A percentile compares a stretch with the other conserved stretches of the same genome.
Conservation (phyloP, 2,888 invertebrate species). For the Ormyrus rosae region DNA sequence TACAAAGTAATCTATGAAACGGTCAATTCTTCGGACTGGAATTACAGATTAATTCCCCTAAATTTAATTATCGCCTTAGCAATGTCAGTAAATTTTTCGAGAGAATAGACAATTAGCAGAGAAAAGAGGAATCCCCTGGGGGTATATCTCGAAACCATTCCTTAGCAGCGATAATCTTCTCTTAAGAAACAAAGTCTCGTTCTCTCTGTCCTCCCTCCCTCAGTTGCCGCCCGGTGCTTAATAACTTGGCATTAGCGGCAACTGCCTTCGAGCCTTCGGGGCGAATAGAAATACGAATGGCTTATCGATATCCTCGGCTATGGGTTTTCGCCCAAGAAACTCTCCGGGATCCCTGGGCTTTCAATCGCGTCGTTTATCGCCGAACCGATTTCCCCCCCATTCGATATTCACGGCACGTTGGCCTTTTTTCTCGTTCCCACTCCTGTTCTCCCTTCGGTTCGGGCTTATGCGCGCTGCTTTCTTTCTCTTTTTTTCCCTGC, state of each 20-base stretch:
- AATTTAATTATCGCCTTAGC: constrained; percentile 15
- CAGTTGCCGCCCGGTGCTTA: constrained; percentile 56
- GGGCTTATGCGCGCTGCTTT: constrained; percentile 38
- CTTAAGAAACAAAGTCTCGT: constrained; percentile 37
- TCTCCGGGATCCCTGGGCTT: constrained; percentile 61
- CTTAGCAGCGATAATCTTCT: constrained; percentile 36
- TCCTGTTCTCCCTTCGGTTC: constrained; percentile 45
- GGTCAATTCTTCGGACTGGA: neutral
- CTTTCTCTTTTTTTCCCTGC: neutral
- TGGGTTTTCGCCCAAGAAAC: constrained; percentile 54
- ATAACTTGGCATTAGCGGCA: constrained; percentile 62
- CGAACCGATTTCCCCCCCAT: constrained; percentile 66
- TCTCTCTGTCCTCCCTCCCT: constrained; percentile 14
- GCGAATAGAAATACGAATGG: constrained; percentile 64
- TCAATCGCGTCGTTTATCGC: constrained; percentile 70
- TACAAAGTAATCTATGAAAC: too few relatives aligned
- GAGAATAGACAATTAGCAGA: constrained; percentile 24
- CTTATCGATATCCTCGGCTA: constrained; percentile 64
- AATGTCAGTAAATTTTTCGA: constrained; percentile 23
- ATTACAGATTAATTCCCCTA: neutral
- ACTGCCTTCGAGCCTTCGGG: constrained; percentile 44
- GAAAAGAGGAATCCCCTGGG: neutral
- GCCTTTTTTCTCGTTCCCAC: constrained; percentile 57
- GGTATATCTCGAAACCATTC: constrained; percentile 4
- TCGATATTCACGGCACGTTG: constrained; percentile 69